Conservation (phyloP, 2,888 invertebrate genomes). For the Antheraea yamamai region DNA sequence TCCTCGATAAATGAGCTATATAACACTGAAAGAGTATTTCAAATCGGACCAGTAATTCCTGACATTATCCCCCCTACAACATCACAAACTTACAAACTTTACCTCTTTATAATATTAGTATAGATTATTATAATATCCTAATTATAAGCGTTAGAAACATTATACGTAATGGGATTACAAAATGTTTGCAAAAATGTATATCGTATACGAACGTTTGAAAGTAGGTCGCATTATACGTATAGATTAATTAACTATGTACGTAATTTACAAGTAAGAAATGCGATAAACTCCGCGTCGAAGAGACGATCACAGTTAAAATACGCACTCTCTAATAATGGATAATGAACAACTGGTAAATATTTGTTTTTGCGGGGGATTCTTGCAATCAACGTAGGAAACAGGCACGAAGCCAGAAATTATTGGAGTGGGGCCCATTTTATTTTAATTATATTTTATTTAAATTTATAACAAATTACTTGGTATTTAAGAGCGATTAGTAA, state of each 20-base stretch:
- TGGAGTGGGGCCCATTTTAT: slow-evolving; percentile 8
- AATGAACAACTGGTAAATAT: slow-evolving; percentile 77
- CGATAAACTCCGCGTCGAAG: slow-evolving; percentile 26
- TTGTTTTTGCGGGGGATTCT: slow-evolving; percentile 77
- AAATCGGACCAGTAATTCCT: no score
- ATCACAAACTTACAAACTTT: no score
- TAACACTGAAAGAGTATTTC: no score
- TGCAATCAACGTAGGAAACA: slow-evolving; percentile 58
- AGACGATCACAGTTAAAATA: slow-evolving; percentile 59
- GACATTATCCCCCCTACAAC: no score
- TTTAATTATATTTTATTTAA: slow-evolving; percentile 5
- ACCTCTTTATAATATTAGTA: no score
- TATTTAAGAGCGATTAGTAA: neutral
- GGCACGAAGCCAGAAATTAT: slow-evolving; percentile 14
- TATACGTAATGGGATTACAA: neutral
- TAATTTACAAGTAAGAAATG: slow-evolving; percentile 8
- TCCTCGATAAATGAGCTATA: no score
- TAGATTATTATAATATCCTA: no score
- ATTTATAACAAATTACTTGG: neutral
- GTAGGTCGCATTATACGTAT: neutral
- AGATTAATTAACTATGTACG: neutral
- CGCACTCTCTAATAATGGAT: slow-evolving; percentile 72
- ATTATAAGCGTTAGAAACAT: neutral
- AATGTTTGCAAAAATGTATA: neutral
- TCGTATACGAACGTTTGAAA: neutral